A percentile compares a stretch with the other conserved stretches of the same genome.
Conservation (phyloP, 2,888 invertebrate genomes). For the Phlogophora meticulosa region DNA sequence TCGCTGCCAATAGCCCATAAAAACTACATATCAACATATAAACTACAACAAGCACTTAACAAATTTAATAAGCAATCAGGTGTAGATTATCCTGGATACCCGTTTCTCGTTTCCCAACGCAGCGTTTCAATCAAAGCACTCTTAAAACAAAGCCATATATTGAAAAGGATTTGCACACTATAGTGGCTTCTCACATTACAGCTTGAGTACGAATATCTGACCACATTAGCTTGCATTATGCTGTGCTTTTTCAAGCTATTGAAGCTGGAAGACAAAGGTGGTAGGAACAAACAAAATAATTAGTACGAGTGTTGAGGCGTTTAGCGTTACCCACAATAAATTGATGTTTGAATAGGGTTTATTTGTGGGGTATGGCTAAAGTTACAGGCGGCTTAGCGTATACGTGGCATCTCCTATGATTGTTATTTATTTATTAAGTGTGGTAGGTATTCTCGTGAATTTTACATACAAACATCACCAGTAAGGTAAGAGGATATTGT, state of each 20-base stretch:
- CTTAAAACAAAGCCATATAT: slow-evolving; percentile 36
- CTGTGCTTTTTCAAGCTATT: slow-evolving; percentile 60
- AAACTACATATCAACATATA: too few relatives aligned
- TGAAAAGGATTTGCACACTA: slow-evolving; percentile 40
- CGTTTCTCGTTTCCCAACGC: slow-evolving; percentile 20
- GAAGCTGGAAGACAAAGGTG: slow-evolving; percentile 43
- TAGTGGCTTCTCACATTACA: slow-evolving; percentile 65
- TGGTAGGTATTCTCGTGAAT: too few relatives aligned
- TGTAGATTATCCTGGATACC: not conserved
- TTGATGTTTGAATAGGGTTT: slow-evolving; percentile 78
- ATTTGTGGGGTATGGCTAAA: slow-evolving; percentile 41
- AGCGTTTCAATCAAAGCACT: slow-evolving; percentile 18
- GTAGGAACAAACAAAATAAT: slow-evolving; percentile 80
- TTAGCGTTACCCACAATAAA: slow-evolving; percentile 79
- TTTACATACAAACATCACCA: too few relatives aligned
- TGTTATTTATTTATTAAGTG: not conserved
- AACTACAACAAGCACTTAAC: not conserved
- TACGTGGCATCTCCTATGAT: not conserved
- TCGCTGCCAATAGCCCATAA: not conserved
- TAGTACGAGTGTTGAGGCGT: slow-evolving; percentile 86
- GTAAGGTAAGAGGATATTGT: too few relatives aligned
- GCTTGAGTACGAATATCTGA: slow-evolving; percentile 69
- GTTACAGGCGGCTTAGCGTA: not conserved
- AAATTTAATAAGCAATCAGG: slow-evolving; percentile 32
- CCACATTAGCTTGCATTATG: slow-evolving; percentile 79